Percentiles rank a stretch among this genome's conserved stretches.
Conservation (phyloP, 2,888 invertebrate species). For the Phrixothrix hirtus region DNA sequence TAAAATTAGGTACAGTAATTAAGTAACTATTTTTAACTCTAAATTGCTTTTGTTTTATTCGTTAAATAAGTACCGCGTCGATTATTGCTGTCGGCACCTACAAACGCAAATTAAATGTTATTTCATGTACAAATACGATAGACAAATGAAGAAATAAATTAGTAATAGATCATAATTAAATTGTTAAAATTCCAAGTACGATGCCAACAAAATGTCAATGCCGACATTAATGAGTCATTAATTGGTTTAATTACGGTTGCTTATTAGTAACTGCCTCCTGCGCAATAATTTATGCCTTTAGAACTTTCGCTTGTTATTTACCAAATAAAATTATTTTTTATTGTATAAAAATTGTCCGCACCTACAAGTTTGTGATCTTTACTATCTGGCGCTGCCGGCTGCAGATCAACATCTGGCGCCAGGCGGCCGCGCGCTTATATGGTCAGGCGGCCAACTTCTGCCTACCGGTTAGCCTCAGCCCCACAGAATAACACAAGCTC, state of each 20-base stretch:
- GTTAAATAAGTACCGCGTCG: too few relatives aligned
- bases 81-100: too few relatives aligned
- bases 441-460: constrained; percentile 48
- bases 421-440: constrained; percentile 50
- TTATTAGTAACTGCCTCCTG: constrained; percentile 25
- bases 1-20: too few relatives aligned
- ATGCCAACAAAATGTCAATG: background rate
- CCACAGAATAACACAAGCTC: constrained; percentile 23
- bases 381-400: constrained; percentile 27
- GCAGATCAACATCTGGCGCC: constrained; percentile 54
- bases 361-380: constrained; percentile 3
- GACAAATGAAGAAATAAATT: background rate
- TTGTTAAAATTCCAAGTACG: background rate
- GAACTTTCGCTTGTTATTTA: too few relatives aligned
- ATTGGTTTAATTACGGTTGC: background rate
- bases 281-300: constrained; percentile 54
- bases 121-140: background rate
- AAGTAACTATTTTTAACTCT: too few relatives aligned
- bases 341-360: constrained; percentile 10
- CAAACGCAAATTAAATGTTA: too few relatives aligned
- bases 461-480: constrained; percentile 32
- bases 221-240: background rate
- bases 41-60: too few relatives aligned
- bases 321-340: too few relatives aligned
- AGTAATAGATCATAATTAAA: background rate